Evolutionary conservation across 53 echinoderm and acorn worm species (phyloP).

Genomic region (Arbacia lixula): DNA sequence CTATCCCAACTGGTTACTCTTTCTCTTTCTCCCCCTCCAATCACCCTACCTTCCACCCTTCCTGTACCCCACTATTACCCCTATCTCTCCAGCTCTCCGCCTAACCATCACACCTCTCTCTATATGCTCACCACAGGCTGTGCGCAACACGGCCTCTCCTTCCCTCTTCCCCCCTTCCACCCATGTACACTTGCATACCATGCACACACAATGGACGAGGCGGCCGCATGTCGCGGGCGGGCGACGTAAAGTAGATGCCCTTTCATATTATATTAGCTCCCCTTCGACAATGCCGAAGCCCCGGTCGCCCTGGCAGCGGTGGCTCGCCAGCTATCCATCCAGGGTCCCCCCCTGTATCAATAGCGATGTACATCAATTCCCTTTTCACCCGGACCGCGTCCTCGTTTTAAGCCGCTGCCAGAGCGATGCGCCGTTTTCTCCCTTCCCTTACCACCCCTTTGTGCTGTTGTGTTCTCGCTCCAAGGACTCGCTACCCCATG

Average conservation of each 20-base stretch:
- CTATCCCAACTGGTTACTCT: not conserved
- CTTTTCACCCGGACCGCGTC: constrained; percentile 40
- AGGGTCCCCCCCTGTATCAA: constrained; percentile 31
- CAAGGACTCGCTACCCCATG: constrained; percentile 30
- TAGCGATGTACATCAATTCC: constrained; percentile 50
- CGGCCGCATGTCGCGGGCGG: not conserved
- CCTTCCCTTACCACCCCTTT: not conserved
- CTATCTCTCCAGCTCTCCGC: not conserved
- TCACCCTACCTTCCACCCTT: not conserved
- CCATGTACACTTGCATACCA: constrained; percentile 1
- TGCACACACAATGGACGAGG: not conserved
- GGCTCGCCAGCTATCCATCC: constrained; percentile 19
- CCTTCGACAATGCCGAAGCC: constrained; percentile 35
- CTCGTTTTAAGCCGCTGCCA: constrained; percentile 44
- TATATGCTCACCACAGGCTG: constrained; percentile 8
- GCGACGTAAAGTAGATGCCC: constrained; percentile 46
- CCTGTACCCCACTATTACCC: not conserved
- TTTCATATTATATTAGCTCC: constrained; percentile 50
- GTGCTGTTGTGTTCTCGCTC: constrained; percentile 33
- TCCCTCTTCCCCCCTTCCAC: constrained; percentile 11
- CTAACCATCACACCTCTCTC: not conserved
- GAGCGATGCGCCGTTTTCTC: constrained; percentile 28
- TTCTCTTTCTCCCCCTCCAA: not conserved
- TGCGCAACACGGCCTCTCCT: not conserved
- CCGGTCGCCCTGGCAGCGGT: constrained; percentile 36